A percentile compares a stretch with the other conserved stretches of the same genome.
Evolutionary conservation across 1,140 invertebrate species (phyloP).

Genomic region (Lepidurus arcticus): DNA sequence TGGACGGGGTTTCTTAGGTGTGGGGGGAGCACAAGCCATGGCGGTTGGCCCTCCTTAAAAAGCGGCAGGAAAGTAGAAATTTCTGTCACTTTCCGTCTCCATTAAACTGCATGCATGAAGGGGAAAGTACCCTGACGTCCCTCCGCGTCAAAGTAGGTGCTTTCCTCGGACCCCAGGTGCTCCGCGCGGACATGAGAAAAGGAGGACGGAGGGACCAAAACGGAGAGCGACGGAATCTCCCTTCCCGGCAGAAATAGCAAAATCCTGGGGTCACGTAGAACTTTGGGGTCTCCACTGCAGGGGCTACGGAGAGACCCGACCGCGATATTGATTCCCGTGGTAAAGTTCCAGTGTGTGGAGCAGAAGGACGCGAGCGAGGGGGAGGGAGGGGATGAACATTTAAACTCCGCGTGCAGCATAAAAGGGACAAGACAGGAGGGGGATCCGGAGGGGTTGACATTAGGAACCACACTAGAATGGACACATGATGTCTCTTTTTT

Average conservation of each 20-base stretch:
- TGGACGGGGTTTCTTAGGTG: neutral
- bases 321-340: constrained; percentile 1
- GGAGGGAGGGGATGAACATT: neutral
- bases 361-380: neutral
- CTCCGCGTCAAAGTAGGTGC: neutral
- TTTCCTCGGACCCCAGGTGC: no score
- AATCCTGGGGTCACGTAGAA: neutral
- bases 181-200: neutral
- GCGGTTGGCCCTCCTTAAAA: neutral
- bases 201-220: neutral
- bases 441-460: neutral
- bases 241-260: neutral
- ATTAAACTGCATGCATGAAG: constrained; percentile 5
- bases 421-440: neutral
- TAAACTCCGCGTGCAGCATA: neutral
- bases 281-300: neutral
- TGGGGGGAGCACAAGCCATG: neutral
- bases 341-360: neutral
- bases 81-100: constrained; percentile 3
- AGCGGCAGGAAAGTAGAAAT: neutral
- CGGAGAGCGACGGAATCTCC: neutral
- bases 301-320: constrained; percentile 7
- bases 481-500: neutral
- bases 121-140: neutral
- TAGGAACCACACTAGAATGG: neutral